These are phyloP conservation scores for Ladona fulva DNA, from an alignment of 1,140 invertebrate genomes.

Conservation along the genomic window DNA sequence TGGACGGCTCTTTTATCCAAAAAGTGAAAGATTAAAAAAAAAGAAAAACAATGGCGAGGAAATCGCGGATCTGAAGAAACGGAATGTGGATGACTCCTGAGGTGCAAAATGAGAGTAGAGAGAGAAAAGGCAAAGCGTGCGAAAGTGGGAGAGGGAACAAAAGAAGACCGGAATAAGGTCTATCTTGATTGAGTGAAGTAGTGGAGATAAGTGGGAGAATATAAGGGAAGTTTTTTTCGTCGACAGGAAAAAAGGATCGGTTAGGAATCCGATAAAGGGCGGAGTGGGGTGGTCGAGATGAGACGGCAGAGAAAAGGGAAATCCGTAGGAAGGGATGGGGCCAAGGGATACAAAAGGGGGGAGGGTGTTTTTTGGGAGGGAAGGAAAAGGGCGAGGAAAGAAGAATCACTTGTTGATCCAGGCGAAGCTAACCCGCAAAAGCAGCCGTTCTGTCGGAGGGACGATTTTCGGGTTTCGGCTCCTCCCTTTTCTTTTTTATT, in stretches of 20 bases:
- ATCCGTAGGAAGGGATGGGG: neutral
- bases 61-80: no score
- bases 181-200: no score
- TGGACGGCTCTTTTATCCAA: no score
- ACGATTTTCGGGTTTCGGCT: neutral
- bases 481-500: neutral
- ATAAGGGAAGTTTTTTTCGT: no score
- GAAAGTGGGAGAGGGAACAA: no score
- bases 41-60: no score
- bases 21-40: no score
- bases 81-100: no score
- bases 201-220: no score
- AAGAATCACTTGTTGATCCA: constrained; percentile 9
- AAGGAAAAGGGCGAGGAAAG: neutral
- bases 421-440: neutral
- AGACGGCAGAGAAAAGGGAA: neutral
- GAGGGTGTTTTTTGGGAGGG: neutral
- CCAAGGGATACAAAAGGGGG: neutral
- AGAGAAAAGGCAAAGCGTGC: no score
- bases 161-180: no score
- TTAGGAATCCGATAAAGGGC: neutral
- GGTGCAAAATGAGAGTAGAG: no score
- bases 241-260: neutral
- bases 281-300: neutral
- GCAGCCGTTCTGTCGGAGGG: neutral